These are phyloP conservation scores for Microtus obscurus DNA, from an alignment of 2,797 vertebrate genomes.

Conservation along the genomic window DNA sequence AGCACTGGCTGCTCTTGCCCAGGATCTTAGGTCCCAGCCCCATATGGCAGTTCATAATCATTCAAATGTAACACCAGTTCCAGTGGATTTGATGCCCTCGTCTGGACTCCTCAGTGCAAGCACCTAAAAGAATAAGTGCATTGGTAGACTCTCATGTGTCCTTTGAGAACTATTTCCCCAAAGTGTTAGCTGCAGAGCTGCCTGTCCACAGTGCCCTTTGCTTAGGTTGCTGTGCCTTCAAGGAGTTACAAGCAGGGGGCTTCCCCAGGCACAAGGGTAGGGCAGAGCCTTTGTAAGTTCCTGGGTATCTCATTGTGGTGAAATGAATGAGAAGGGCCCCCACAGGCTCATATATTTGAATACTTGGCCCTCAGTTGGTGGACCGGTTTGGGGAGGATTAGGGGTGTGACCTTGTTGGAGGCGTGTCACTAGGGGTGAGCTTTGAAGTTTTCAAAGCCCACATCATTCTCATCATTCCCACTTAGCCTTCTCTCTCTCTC, in stretches of 20 bases:
- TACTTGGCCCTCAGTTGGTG: background rate
- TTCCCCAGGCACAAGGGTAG: background rate
- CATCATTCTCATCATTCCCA: background rate
- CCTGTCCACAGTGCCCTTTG: accelerated
- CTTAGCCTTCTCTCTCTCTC: background rate
- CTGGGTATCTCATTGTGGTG: background rate
- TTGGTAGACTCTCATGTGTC: accelerated
- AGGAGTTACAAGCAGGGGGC: background rate
- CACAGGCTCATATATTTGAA: background rate
- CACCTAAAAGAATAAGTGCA: background rate
- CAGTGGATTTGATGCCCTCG: background rate
- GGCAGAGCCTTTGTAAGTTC: background rate
- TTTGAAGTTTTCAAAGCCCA: background rate
- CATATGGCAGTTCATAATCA: background rate
- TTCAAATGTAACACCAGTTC: background rate
- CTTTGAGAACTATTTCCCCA: background rate
- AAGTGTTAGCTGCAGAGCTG: background rate
- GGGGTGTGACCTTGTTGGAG: background rate
- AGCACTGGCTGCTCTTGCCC: background rate
- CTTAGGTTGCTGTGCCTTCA: background rate
- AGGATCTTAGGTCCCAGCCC: background rate
- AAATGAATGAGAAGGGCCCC: background rate
- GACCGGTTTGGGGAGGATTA: background rate
- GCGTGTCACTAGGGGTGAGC: background rate
- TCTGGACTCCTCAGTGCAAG: background rate